phyloP scores from a whole-genome alignment of 2,888 invertebrate species.

The Crocallis elinguaria region DNA sequence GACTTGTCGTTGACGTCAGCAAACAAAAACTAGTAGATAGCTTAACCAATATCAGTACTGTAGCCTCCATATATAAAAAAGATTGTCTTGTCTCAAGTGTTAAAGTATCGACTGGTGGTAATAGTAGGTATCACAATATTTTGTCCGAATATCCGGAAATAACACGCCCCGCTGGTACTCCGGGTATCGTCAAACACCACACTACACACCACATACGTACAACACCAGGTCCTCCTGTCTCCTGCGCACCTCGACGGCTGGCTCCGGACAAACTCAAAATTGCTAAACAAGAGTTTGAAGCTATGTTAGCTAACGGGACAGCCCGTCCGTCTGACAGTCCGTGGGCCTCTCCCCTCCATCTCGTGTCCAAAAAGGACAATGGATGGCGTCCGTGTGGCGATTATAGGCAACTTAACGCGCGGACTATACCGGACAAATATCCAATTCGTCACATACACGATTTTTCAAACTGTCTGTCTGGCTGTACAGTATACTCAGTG shows the following conservation, averaged over 20 bases:
- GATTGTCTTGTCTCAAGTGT: not conserved
- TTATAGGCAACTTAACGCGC: conserved; percentile 40
- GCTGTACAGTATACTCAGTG: not conserved
- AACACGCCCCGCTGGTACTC: conserved; percentile 21
- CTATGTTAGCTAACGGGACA: conserved; percentile 28
- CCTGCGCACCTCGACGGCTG: conserved; percentile 42
- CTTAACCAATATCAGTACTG: not conserved
- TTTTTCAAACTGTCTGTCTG: conserved; percentile 1
- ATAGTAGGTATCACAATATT: not conserved
- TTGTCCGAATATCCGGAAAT: conserved; percentile 20
- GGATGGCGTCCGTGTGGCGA: conserved; percentile 56
- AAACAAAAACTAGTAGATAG: conserved; percentile 12
- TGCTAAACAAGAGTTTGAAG: conserved; percentile 45
- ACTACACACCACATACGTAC: conserved; percentile 16
- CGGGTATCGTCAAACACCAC: conserved; percentile 7
- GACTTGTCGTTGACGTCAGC: not conserved
- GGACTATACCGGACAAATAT: conserved; percentile 40
- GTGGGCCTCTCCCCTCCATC: conserved; percentile 42
- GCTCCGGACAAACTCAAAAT: conserved; percentile 42
- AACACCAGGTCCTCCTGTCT: conserved; percentile 40
- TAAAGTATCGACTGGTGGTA: not conserved
- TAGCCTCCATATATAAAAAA: not conserved
- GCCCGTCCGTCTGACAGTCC: conserved; percentile 4
- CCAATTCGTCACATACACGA: conserved; percentile 36
- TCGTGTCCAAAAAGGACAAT: conserved; percentile 49